These are phyloP conservation scores for Enteromius radiatus DNA, from an alignment of 2,797 vertebrate genomes.

Conservation along the genomic window DNA sequence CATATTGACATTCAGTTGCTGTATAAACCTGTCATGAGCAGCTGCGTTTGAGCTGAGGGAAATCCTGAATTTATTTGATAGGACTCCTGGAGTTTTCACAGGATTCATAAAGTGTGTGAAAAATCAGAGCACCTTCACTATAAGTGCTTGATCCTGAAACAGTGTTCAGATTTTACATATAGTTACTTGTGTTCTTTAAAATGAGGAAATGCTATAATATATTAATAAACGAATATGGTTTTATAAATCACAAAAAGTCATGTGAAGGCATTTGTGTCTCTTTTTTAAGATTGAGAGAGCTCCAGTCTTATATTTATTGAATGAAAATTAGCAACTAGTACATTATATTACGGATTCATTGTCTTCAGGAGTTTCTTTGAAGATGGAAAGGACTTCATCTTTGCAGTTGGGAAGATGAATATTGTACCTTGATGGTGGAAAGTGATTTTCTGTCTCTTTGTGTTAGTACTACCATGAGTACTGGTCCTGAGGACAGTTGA, in stretches of 20 bases:
- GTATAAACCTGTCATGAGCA: slow-evolving; percentile 36
- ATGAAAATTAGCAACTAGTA: neutral
- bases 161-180: neutral
- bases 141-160: neutral
- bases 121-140: neutral
- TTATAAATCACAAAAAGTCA: neutral
- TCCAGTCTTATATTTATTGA: neutral
- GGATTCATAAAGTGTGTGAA: slow-evolving; percentile 14
- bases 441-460: neutral
- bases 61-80: slow-evolving; percentile 39
- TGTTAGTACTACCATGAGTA: neutral
- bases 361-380: neutral
- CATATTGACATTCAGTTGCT: slow-evolving; percentile 35
- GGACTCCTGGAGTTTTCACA: slow-evolving; percentile 40
- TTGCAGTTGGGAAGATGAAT: neutral
- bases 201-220: neutral
- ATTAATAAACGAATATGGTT: neutral
- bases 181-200: neutral
- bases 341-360: neutral
- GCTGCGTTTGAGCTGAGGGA: slow-evolving; percentile 15
- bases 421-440: neutral
- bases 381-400: neutral
- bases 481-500: neutral
- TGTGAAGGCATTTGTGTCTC: neutral
- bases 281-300: neutral